Conservation (phyloP, 2,888 invertebrate species). For the Ceratothoa steindachneri region DNA sequence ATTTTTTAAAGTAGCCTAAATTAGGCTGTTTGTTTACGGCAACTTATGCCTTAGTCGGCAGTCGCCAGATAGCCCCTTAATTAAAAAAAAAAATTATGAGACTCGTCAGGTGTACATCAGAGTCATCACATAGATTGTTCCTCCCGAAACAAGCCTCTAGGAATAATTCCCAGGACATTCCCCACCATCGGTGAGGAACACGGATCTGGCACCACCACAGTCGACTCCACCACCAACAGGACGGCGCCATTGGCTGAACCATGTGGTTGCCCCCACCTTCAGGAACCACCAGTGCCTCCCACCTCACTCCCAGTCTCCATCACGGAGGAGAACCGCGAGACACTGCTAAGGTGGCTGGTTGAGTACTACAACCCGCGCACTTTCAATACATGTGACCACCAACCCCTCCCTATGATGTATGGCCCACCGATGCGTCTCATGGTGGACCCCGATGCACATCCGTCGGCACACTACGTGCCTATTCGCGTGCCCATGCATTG, state of each 20-base stretch:
- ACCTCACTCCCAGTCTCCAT: constrained; percentile 15
- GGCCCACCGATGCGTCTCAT: constrained; percentile 7
- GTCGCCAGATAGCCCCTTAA: too few species aligned
- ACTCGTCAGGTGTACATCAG: too few species aligned
- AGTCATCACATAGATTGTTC: too few species aligned
- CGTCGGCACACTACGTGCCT: constrained; percentile 16
- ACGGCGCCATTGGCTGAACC: too few species aligned
- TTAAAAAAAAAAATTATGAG: too few species aligned
- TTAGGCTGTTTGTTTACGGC: too few species aligned
- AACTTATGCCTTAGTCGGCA: too few species aligned
- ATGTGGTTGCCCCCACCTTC: constrained; percentile 6
- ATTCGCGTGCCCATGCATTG: constrained; percentile 19
- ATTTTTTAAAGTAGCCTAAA: too few species aligned
- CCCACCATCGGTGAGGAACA: constrained; percentile 21
- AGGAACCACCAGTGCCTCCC: constrained; percentile 19
- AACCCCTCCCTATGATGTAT: constrained; percentile 4
- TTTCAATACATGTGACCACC: constrained; percentile 17
- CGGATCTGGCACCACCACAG: too few species aligned
- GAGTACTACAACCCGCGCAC: constrained; percentile 14
- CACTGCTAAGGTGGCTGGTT: too few species aligned
- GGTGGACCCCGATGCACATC: constrained; percentile 13
- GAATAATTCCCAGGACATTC: constrained; percentile 16
- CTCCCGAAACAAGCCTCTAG: too few species aligned
- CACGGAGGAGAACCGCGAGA: constrained; percentile 15
- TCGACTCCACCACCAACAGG: not conserved